Base-by-base conservation (phyloP, 2,888 invertebrate species). In the Neocrepidodera transversa region DNA sequence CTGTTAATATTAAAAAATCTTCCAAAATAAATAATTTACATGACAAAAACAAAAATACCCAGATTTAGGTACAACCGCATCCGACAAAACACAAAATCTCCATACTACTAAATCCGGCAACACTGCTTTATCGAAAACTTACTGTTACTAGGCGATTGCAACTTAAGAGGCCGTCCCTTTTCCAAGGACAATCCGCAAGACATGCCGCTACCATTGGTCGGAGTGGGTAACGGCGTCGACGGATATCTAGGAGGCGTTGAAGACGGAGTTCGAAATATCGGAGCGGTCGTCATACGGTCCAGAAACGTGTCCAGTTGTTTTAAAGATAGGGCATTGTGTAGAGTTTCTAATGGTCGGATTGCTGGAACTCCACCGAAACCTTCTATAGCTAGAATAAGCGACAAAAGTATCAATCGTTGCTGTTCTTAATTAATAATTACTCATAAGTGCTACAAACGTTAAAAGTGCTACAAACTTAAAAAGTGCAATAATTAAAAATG, bases 291-390 rank as follows among this genome's bases (percentile, higher is more conserved):
- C 84, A 95, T 92, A 70, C 89, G 87, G 74, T 93, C 92, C 78
- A 98, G 82, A 80, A 96, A 98, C 40, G 82, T 84, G 79, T 97
- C 97, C 72, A 98, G 82, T 78, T 97, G 95, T 38, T 91, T 88
- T 74, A 97, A 83, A 48, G 96, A 97, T 68, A 98, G 83, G 45
- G 96, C 94, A 82, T 99, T 98, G 85, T 99, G 98, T 61, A 99
- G 83, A 2, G 98, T 99, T 83, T 99, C 98, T 78, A 99, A 82
- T 1, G 97, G 97, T 26, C 97, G 89, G 71, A 99, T 94, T 1
- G 96, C 92, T 18, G 98, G 98, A 66, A 97, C 96, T 58, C 93
- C 93, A 62, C 92, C 93, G 79, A 92, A 92, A 26, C 92, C 93
- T 80, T 92, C 92, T 76, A 92, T 85, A 53, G 89, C 91, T 83